Evolutionary conservation across 2,113 vertebrate species (phyloP), one percentile per base, ranked within the genome.

Genomic region (Nesogale talazaci): DNA sequence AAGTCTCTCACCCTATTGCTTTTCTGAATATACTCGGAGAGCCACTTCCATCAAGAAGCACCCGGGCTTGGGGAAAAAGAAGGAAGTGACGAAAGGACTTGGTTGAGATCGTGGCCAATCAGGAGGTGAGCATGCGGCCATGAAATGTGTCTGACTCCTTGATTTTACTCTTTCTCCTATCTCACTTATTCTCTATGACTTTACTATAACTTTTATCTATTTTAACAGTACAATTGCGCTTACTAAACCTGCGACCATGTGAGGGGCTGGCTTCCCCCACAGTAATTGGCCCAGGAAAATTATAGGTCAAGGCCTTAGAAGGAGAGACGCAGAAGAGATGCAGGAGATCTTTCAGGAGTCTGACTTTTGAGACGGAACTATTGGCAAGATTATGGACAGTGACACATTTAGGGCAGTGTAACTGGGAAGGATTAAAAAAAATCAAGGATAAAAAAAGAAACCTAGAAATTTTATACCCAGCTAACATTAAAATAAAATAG

Each of bases 1-100:
- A 98, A 98, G 95, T 97, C 98, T 96, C 95, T 98, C 97, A 95
- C 97, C 96, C 96, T 96, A 94, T 98, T 97, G 97, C 96, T 98
- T 94, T 97, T 89, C 96, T 95, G 95, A 96, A 96, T 93, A 90
- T 92, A 96, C 88, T 95, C 56, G 2, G 42, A 80, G 59, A 90
- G 77, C 29, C 42, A 78, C 42, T 90, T 79, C 46, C 65, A 83
- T 92, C 3, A 70, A 23, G 40, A 20, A 86, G 84, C 57, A 90
- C 25, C 29, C 40, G 85, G 56, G n/a, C 56, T 77, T 27, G 61
- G 46, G 46, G 46, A 10, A 40, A 15, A 27, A 27, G 42, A 87
- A 40, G 14, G 40, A 82, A 88, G 27, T 86, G 57, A 77, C 2
- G 46, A 20, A 78, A 85, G 46, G 82, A 57, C 38, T 34, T 31